phyloP scores from a whole-genome alignment of 2,797 vertebrate species.

The Falco rusticolus region DNA sequence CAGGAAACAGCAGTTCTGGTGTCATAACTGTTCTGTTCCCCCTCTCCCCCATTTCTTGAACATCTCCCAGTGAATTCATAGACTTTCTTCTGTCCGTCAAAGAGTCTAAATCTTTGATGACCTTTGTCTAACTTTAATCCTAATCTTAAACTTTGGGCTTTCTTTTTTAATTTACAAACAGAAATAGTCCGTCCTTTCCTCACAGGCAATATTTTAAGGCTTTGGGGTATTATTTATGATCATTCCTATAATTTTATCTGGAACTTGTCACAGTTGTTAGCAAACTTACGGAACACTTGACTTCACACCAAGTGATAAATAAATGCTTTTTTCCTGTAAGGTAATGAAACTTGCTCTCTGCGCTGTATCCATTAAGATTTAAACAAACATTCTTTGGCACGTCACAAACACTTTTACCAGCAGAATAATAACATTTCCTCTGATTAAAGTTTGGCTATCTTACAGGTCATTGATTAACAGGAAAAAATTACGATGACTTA shows the following conservation, averaged over 20 bases:
- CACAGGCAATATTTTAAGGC: background rate
- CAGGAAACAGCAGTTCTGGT: background rate
- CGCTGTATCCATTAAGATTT: background rate
- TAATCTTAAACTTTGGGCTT: background rate
- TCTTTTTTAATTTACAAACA: background rate
- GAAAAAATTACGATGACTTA: background rate
- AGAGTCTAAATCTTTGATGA: background rate
- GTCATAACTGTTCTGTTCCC: background rate
- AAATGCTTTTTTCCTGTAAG: background rate
- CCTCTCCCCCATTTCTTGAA: background rate
- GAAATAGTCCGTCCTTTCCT: background rate
- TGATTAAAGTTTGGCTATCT: background rate
- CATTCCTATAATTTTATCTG: background rate
- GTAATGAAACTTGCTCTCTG: background rate
- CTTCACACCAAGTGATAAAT: background rate
- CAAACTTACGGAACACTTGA: background rate
- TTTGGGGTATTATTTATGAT: background rate
- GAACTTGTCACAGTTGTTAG: background rate
- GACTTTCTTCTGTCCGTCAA: background rate
- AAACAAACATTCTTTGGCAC: background rate
- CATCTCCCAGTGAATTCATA: background rate
- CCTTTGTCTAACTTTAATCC: background rate
- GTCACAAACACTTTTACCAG: constrained; percentile 3
- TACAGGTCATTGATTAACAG: constrained; percentile 14
- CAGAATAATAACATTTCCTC: constrained; percentile 8